Percentiles rank a stretch among this genome's conserved stretches.
These are phyloP conservation scores for Characodon lateralis DNA, from an alignment of 2,797 vertebrate species.

Conservation along the genomic window DNA sequence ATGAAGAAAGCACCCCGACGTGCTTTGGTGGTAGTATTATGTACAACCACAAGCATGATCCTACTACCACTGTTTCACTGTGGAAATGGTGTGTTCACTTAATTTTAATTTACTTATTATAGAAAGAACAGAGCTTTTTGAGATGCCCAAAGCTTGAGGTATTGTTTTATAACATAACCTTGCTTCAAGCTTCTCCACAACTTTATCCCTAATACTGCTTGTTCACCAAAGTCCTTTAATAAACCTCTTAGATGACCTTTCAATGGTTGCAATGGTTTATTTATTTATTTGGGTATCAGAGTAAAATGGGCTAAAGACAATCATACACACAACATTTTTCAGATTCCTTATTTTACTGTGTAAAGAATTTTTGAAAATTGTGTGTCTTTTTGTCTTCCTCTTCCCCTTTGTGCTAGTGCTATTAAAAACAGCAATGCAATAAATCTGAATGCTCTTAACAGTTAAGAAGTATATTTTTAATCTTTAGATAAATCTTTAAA, in stretches of 20 bases:
- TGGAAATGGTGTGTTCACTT: not conserved
- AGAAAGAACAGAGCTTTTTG: not conserved
- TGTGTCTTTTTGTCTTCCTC: not conserved
- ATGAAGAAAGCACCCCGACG: not conserved
- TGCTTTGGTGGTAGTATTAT: too few relatives aligned
- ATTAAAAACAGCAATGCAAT: not conserved
- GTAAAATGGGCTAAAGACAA: not conserved
- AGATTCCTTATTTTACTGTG: not conserved
- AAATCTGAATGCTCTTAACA: not conserved
- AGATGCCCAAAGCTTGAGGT: not conserved
- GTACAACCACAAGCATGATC: too few relatives aligned
- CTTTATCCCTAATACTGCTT: not conserved
- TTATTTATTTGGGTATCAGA: not conserved
- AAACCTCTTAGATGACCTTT: not conserved
- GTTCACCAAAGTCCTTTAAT: not conserved
- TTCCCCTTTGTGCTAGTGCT: not conserved
- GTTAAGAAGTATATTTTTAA: not conserved
- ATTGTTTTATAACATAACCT: not conserved
- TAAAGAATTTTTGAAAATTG: not conserved
- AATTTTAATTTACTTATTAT: not conserved
- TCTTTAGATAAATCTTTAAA: not conserved
- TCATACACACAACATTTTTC: not conserved
- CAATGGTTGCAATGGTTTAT: not conserved
- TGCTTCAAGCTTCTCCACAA: not conserved
- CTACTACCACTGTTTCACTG: too few relatives aligned